These are phyloP conservation scores for Hirtodrosophila histrioides DNA, from an alignment of 2,888 invertebrate species.

Conservation along the genomic window DNA sequence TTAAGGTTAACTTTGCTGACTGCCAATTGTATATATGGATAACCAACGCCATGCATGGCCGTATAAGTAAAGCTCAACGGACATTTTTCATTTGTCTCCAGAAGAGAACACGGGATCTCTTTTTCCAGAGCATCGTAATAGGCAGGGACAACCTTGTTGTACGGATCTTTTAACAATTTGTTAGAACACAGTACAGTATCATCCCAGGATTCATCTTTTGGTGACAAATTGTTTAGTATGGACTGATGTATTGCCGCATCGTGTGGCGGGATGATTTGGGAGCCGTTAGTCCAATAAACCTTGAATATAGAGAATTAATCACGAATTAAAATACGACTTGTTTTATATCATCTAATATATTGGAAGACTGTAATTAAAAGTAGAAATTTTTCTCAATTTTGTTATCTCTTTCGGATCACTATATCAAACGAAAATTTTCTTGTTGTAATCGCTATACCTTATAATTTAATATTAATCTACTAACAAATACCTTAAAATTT, in stretches of 20 bases:
- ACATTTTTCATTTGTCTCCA: slow-evolving; percentile 86
- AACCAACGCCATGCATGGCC: slow-evolving; percentile 99
- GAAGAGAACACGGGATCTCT: slow-evolving; percentile 86
- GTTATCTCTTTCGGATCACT: too few species aligned
- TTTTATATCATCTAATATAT: too few species aligned
- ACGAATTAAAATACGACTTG: too few species aligned
- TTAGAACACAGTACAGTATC: slow-evolving; percentile 86
- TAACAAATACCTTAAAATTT: too few species aligned
- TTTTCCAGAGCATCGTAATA: slow-evolving; percentile 88
- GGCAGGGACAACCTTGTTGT: slow-evolving; percentile 87
- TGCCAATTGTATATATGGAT: slow-evolving; percentile 90
- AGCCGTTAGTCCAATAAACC: slow-evolving; percentile 97
- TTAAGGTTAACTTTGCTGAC: slow-evolving; percentile 91
- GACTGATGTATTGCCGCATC: slow-evolving; percentile 93
- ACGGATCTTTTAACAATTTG: slow-evolving; percentile 88
- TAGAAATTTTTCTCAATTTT: too few species aligned
- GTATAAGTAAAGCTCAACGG: slow-evolving; percentile 93
- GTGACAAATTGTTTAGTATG: slow-evolving; percentile 91
- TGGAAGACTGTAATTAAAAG: too few species aligned
- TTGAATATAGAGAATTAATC: background rate
- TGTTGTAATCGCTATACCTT: too few species aligned
- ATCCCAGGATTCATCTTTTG: slow-evolving; percentile 92
- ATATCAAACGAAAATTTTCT: too few species aligned
- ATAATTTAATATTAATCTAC: too few species aligned
- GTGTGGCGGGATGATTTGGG: slow-evolving; percentile 96